Conservation (phyloP, 2,888 invertebrate genomes). For the Caenorhabditis sp. region DNA sequence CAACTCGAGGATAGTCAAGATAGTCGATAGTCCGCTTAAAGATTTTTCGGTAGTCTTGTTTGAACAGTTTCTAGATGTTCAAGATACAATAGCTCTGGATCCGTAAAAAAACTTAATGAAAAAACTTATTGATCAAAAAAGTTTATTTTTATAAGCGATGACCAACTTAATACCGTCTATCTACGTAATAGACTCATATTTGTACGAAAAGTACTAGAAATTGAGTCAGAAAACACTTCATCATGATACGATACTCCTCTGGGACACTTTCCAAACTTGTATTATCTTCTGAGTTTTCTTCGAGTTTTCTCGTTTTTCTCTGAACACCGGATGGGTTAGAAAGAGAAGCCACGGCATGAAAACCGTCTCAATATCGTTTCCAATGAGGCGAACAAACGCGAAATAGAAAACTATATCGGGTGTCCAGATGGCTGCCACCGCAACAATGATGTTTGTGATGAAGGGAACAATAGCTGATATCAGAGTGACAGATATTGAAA, state of each 20-base stretch:
- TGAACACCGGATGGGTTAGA: slow-evolving; percentile 43
- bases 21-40: too few relatives aligned
- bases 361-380: slow-evolving; percentile 49
- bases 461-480: slow-evolving; percentile 49
- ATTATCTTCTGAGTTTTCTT: background rate
- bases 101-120: too few relatives aligned
- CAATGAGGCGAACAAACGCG: slow-evolving; percentile 18
- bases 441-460: slow-evolving; percentile 40
- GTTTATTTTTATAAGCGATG: too few relatives aligned
- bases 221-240: background rate
- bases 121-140: too few relatives aligned
- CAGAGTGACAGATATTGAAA: slow-evolving; percentile 42
- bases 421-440: slow-evolving; percentile 35
- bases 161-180: too few relatives aligned
- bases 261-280: slow-evolving; percentile 8
- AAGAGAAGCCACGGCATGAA: slow-evolving; percentile 47
- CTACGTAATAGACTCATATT: too few relatives aligned
- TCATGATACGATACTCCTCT: slow-evolving; percentile 5
- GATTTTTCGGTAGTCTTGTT: too few relatives aligned
- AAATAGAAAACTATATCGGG: slow-evolving; percentile 23
- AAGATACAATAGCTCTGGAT: too few relatives aligned
- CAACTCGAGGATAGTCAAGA: too few relatives aligned
- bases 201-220: too few relatives aligned
- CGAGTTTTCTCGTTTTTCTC: slow-evolving; percentile 11
- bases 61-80: too few relatives aligned